Evolutionary conservation across 2,797 vertebrate genomes (phyloP), one percentile per base, ranked within the genome.

Genomic region (Fistularia tabacaria): DNA sequence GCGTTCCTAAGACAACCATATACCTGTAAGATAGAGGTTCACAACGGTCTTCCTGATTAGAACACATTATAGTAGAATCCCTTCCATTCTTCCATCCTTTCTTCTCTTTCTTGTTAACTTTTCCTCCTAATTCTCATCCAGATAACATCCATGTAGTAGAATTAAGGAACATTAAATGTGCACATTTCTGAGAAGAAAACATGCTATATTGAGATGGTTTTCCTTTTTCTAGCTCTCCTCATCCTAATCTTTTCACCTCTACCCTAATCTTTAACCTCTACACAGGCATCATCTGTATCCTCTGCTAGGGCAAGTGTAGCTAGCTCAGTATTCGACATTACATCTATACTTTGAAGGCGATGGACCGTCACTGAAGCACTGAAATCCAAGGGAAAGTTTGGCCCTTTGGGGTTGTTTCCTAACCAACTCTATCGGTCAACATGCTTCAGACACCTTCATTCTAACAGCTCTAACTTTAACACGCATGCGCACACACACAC

Each of bases 1-100:
- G 96, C 7, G 96, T 98, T 62, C 96, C 96, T 0, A 96, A 96
- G 80, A 99, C 95, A 81, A 98, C 95, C 81, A 96, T 92, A 10
- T 97, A 98, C 92, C 96, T 99, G 89, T 88, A 92, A 71, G 85
- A 85, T 0, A 82, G 82, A 79, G 80, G 84, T n/a, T 59, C 42
- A 13, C 54, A 66, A 56, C 87, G 92, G 66, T 91, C 93, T 71
- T 94, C 91, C 0, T 93, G 91, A 62, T 84, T 87, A 36, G 90
- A 90, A 76, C 88, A 88, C 67, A 25, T 25, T 25, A 25, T 3
- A 25, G 25, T 25, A 25, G 49, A 63, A 40, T 13, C 61, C 8
- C 38, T 8, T 64, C 54, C 51, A 14, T 54, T n/a, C 46, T 55
- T 56, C 66, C 74, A 56, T 56, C 57, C 49, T 38, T 38, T 46